Conservation (phyloP, 2,113 vertebrate genomes). For the Turdus rufiventris region DNA sequence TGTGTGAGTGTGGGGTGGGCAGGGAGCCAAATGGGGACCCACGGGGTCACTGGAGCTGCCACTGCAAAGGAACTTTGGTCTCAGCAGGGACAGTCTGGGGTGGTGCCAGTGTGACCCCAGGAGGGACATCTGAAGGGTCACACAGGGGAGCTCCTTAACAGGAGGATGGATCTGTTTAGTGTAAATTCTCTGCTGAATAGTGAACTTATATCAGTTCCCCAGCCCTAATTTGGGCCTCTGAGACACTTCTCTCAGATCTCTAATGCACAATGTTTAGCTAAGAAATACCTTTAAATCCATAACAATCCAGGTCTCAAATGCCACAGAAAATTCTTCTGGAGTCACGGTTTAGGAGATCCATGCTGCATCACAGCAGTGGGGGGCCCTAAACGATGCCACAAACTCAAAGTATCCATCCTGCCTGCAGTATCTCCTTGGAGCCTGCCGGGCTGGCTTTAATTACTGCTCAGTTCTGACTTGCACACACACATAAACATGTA, state of each 20-base stretch:
- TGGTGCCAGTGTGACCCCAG: fast-evolving
- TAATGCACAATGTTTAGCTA: background rate
- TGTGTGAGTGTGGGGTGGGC: background rate
- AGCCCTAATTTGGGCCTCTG: background rate
- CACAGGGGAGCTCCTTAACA: background rate
- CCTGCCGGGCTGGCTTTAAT: background rate
- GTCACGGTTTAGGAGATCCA: background rate
- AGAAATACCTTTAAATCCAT: background rate
- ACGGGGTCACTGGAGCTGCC: background rate
- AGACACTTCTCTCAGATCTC: background rate
- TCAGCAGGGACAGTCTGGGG: background rate
- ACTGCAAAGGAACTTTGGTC: fast-evolving
- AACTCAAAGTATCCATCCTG: background rate
- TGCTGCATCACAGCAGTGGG: background rate
- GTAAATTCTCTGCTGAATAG: background rate
- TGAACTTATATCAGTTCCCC: background rate
- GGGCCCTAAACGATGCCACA: background rate
- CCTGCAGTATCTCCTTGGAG: background rate
- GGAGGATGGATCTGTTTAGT: background rate
- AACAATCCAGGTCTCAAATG: background rate
- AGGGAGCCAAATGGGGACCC: background rate
- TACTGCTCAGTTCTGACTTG: background rate
- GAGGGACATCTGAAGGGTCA: background rate
- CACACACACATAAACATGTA: background rate
- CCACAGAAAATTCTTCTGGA: background rate